Evolutionary conservation across 2,113 vertebrate genomes (phyloP), one percentile per base, ranked within the genome.

Genomic region (Isichthys henryi): DNA sequence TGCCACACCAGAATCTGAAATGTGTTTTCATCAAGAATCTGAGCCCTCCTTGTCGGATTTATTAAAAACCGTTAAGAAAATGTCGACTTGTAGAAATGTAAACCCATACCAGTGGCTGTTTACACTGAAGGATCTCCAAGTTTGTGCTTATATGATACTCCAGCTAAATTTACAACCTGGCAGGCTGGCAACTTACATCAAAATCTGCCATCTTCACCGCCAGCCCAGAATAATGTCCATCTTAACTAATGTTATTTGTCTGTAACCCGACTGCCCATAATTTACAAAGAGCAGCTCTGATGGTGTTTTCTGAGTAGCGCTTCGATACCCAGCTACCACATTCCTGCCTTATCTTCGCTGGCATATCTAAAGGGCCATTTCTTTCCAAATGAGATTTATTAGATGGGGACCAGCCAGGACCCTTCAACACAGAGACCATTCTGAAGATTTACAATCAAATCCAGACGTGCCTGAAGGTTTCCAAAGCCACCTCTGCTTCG

Each of bases 281-380:
- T 87, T 89, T 82, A 89, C 21, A 52, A 39, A 77, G 49, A 89
- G 46, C 31, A 53, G 88, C 52, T 39, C 77, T 23, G 77, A 43
- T 53, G 88, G 52, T 62, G 80, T 89, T 46, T 62, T 49, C n/a
- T 35, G 17, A 80, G 48, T 3, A 48, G 45, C 49, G 48, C 70
- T 39, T 8, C 88, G 9, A 56, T 58, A 58, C 80, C 80, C 88
- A 84, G 19, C 50, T 56, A 48, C 39, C 11, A 53, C 84, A 89
- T 91, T 90, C 88, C 89, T 90, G 35, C 35, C 82, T 86, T 88
- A 89, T 91, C 91, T 87, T 56, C 43, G 15, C 70, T 80, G 80
- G 46, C 45, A 89, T 89, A 56, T n/a, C 27, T 46, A 53, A 62
- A 19, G 88, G 31, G 43, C 35, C 46, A 11, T 82, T 46, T 62